phyloP scores from a whole-genome alignment of 2,888 invertebrate species.

The Mythimna lalbum region DNA sequence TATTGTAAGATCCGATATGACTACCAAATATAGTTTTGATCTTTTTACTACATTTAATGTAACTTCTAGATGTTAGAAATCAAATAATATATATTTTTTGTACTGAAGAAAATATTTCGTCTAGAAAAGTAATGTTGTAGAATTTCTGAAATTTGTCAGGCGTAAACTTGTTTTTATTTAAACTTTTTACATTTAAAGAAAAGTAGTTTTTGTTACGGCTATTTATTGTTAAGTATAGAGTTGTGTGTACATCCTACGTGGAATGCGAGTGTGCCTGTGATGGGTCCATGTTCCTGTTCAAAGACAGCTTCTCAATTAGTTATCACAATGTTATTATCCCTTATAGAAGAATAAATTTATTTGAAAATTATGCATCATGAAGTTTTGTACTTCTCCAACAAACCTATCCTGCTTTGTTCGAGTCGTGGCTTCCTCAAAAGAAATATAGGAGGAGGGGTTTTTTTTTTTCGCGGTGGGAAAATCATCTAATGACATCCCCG shows the following conservation, averaged over 20 bases:
- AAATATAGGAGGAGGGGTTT: neutral
- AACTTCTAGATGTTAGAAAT: slow-evolving; percentile 34
- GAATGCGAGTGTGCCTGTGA: slow-evolving; percentile 27
- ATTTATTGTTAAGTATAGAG: slow-evolving; percentile 34
- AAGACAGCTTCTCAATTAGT: slow-evolving; percentile 49
- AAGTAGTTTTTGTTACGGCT: slow-evolving; percentile 1
- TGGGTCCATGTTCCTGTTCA: slow-evolving; percentile 26
- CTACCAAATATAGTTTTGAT: slow-evolving; percentile 41
- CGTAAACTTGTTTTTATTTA: slow-evolving; percentile 18
- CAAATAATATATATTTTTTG: slow-evolving; percentile 40
- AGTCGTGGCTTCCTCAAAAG: neutral
- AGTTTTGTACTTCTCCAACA: slow-evolving; percentile 39
- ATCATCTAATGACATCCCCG: no score
- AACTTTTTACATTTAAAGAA: slow-evolving; percentile 2
- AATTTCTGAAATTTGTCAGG: neutral
- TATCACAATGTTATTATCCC: slow-evolving; percentile 51
- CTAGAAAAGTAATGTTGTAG: neutral
- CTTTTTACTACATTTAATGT: slow-evolving; percentile 16
- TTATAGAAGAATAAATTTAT: slow-evolving; percentile 56
- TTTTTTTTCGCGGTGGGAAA: no score
- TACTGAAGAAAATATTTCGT: slow-evolving; percentile 24
- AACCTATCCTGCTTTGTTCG: neutral
- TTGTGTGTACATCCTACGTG: slow-evolving; percentile 22
- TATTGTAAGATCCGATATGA: slow-evolving; percentile 9
- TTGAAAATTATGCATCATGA: slow-evolving; percentile 42